A percentile compares a stretch with the other conserved stretches of the same genome.
Conservation (phyloP, 2,797 vertebrate species). For the Acrossocheilus wenchowensis region DNA sequence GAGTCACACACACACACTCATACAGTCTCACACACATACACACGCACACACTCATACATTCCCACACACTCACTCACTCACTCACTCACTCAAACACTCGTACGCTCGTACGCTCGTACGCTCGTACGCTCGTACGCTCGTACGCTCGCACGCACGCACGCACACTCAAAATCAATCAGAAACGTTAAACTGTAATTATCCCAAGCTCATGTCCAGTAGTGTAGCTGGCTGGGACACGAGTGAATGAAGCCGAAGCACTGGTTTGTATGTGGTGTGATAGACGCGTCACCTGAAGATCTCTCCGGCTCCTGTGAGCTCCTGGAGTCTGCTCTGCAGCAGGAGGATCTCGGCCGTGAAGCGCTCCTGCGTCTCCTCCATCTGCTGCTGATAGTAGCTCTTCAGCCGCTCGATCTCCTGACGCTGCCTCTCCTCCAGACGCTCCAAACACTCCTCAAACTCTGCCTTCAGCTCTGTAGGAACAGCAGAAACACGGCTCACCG, state of each 20-base stretch:
- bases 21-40: no score
- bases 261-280: background rate
- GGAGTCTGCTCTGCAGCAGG: slow-evolving; percentile 79
- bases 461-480: slow-evolving; percentile 68
- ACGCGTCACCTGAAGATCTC: slow-evolving; percentile 76
- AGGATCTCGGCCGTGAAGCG: slow-evolving; percentile 78
- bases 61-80: no score
- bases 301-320: slow-evolving; percentile 68
- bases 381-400: slow-evolving; percentile 81
- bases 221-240: background rate
- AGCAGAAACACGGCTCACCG: slow-evolving; percentile 12
- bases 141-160: no score
- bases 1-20: no score
- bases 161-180: background rate
- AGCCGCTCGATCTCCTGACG: slow-evolving; percentile 81
- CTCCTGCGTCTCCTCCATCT: slow-evolving; percentile 82
- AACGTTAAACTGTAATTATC: background rate
- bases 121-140: no score
- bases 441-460: slow-evolving; percentile 73
- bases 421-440: slow-evolving; percentile 81
- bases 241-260: background rate
- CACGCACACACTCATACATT: no score
- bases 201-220: background rate
- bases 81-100: no score
- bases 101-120: no score